Evolutionary conservation across 2,888 invertebrate genomes (phyloP).

Genomic region (Conistra vaccinii): DNA sequence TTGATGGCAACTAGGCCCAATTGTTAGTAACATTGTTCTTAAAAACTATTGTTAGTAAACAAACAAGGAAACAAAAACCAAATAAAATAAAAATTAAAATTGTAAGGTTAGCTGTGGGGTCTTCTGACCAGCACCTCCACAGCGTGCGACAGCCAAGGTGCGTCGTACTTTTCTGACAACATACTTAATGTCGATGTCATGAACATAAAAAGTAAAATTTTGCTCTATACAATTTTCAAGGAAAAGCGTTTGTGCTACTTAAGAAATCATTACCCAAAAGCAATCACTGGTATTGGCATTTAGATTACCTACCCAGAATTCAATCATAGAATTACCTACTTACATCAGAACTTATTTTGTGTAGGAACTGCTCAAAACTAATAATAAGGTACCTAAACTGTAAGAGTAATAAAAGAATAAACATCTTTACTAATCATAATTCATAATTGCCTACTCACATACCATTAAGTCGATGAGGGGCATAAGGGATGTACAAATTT

Average conservation of each 20-base stretch:
- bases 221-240: not conserved
- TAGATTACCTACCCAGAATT: conserved; percentile 2
- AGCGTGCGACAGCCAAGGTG: too few species aligned
- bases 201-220: not conserved
- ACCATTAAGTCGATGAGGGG: not conserved
- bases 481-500: not conserved
- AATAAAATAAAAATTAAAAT: too few species aligned
- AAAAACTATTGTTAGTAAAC: too few species aligned
- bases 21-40: too few species aligned
- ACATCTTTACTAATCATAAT: too few species aligned
- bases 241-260: not conserved
- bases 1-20: too few species aligned
- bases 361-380: not conserved
- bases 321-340: not conserved
- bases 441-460: not conserved
- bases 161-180: too few species aligned
- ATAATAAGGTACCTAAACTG: not conserved
- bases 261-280: conserved; percentile 6
- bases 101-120: too few species aligned
- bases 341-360: not conserved
- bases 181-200: not conserved
- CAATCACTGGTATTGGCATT: conserved; percentile 6
- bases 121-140: too few species aligned
- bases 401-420: not conserved
- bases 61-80: too few species aligned